A percentile compares a stretch with the other conserved stretches of the same genome.
phyloP scores from a whole-genome alignment of 2,113 vertebrate genomes.

The Heterochromis multidens region DNA sequence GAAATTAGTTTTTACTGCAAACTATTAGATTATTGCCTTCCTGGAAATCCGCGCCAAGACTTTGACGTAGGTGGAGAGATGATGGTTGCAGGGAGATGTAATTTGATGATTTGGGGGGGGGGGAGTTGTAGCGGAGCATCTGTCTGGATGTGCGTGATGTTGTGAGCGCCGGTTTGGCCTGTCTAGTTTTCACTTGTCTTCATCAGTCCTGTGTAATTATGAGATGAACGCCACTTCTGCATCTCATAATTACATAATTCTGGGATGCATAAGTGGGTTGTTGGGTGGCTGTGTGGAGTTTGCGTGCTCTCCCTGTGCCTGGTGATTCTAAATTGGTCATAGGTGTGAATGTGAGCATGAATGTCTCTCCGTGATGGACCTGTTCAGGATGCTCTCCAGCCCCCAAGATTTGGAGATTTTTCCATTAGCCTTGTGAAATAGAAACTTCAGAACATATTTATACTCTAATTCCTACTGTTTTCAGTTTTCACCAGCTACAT shows the following conservation, averaged over 20 bases:
- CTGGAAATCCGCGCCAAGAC: constrained; percentile 13
- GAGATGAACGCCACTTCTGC: not conserved
- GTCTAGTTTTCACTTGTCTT: not conserved
- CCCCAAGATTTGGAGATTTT: not conserved
- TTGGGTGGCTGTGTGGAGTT: not conserved
- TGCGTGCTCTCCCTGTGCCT: not conserved
- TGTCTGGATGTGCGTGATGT: not conserved
- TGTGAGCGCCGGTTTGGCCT: not conserved
- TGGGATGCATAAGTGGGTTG: not conserved
- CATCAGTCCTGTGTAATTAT: not conserved
- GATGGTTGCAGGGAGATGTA: not conserved
- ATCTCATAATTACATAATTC: not conserved
- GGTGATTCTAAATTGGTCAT: not conserved
- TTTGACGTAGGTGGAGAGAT: not conserved
- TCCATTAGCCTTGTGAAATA: not conserved
- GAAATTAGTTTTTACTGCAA: constrained; percentile 42
- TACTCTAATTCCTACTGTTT: not conserved
- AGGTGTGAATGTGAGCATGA: not conserved
- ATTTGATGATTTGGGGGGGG: not conserved
- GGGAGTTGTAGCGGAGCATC: not conserved
- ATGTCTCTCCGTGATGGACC: not conserved
- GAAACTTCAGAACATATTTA: not conserved
- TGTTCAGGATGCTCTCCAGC: not conserved
- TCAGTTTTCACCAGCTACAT: not conserved
- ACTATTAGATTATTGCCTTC: constrained; percentile 31